Evolutionary conservation across 2,888 invertebrate genomes (phyloP), one percentile per base, ranked within the genome.

Genomic region (Drosophila melanocephala): DNA sequence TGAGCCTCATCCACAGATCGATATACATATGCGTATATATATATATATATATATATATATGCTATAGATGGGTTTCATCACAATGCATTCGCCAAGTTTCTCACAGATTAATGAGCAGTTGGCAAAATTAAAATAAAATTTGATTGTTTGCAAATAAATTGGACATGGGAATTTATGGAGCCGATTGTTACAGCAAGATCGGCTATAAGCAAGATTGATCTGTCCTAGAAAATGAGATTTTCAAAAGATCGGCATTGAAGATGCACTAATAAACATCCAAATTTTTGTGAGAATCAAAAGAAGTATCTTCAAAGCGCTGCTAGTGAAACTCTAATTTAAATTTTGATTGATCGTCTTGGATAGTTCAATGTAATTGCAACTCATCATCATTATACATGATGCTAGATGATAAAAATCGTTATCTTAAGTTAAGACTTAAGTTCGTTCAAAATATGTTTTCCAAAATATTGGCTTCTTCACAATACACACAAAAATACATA

Each of bases 1-100:
- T 67, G 16, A 52, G 28, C n/a, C 42, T 16, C 26, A 35, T 28
- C 28, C 28, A 32, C 42, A 58, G 22, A n/a, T 52, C n/a, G 58
- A 44, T 33, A 57, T 44, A 22, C 44, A 44, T 39, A 57, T 22
- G 12, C 44, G 12, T 12, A 22, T 22, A 7, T 44, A 44, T 22
- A 47, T 44, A 5, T 42, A 42, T n/a, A 39, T 39, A n/a, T 42
- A 42, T 42, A 39, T n/a, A 42, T 44, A 10, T n/a, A 14, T 14
- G 44, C 42, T 42, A 12, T 42, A 5, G 5, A 42, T n/a, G n/a
- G n/a, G 42, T 22, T 22, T n/a, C 42, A 42, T 22, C 2, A 42
- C n/a, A 42, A n/a, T 42, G n/a, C 42, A 42, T 10, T n/a, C 42
- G n/a, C 1, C 5, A 44, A 22, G 12, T 22, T 44, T 5, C 12